These are phyloP conservation scores for Brachymystax lenok DNA, from an alignment of 2,797 vertebrate species.

Conservation along the genomic window DNA sequence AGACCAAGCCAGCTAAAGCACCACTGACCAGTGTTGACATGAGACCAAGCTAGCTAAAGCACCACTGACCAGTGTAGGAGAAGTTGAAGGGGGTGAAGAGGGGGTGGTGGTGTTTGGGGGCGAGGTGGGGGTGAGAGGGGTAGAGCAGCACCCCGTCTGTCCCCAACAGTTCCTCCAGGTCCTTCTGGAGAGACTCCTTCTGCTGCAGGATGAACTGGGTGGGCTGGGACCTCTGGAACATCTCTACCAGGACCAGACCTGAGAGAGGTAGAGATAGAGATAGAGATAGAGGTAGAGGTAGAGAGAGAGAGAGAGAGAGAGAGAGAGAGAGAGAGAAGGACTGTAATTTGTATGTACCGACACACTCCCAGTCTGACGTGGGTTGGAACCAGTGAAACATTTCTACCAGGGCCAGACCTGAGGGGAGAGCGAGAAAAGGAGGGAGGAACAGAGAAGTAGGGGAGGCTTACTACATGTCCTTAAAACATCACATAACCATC, in stretches of 20 bases:
- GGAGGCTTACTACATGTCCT: background rate
- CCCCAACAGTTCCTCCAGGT: conserved; percentile 73
- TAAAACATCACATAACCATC: too few relatives aligned
- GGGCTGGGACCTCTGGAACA: conserved; percentile 63
- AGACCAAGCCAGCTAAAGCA: background rate
- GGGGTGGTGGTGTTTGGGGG: conserved; percentile 77
- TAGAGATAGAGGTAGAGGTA: background rate
- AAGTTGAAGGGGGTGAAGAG: conserved; percentile 80
- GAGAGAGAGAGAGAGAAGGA: background rate
- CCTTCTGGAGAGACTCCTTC: conserved; percentile 68
- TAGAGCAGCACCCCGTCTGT: conserved; percentile 77
- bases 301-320: background rate
- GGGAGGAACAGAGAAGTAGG: too few relatives aligned
- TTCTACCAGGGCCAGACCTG: conserved; percentile 73
- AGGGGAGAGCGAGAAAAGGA: too few relatives aligned
- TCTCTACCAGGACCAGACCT: conserved; percentile 74
- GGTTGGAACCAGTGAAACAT: conserved; percentile 63
- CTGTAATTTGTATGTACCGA: background rate
- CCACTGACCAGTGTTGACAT: conserved; percentile 69
- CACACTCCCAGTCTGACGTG: conserved; percentile 1
- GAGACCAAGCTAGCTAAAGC: background rate
- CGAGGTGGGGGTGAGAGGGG: conserved; percentile 77
- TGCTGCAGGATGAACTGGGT: conserved; percentile 63
- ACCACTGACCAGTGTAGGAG: conserved; percentile 76
- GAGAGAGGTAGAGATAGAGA: background rate